Conservation (phyloP, 2,888 invertebrate species). For the Villa cingulata region DNA sequence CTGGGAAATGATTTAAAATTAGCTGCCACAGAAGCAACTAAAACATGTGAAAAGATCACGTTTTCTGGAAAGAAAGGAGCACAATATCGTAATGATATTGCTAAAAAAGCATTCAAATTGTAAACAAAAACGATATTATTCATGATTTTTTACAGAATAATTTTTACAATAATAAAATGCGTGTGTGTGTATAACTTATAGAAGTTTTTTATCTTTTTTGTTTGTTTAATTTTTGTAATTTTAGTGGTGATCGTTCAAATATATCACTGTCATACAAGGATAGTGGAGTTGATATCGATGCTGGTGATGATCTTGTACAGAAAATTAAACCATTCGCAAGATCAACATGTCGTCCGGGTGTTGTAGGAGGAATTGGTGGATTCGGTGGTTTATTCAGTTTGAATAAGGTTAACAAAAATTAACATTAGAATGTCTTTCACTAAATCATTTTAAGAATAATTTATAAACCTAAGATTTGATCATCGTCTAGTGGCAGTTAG, state of each 20-base stretch:
- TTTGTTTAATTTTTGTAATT: conserved; percentile 6
- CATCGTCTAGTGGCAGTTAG: no score
- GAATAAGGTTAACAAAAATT: conserved; percentile 49
- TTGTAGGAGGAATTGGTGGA: conserved; percentile 72
- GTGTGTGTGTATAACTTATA: not conserved
- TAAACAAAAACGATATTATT: conserved; percentile 26
- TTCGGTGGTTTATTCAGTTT: conserved; percentile 90
- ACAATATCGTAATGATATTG: conserved; percentile 83
- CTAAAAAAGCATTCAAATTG: conserved; percentile 72
- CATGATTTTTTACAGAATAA: conserved; percentile 6
- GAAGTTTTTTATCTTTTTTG: no score
- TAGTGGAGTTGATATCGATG: conserved; percentile 87
- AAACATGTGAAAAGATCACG: conserved; percentile 54
- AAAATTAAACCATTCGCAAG: conserved; percentile 70
- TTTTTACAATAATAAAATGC: conserved; percentile 1
- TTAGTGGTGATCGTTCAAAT: conserved; percentile 10
- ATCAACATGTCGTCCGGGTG: conserved; percentile 63
- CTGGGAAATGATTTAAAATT: conserved; percentile 51
- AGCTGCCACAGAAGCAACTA: conserved; percentile 61
- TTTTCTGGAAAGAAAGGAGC: conserved; percentile 79
- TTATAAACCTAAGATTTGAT: no score
- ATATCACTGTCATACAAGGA: conserved; percentile 62
- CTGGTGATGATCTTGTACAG: conserved; percentile 75
- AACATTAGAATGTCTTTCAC: not conserved
- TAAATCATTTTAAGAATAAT: no score